Percentiles rank a stretch among this genome's conserved stretches.
Evolutionary conservation across 2,113 vertebrate species (phyloP).

Genomic region (Elephantulus edwardii): DNA sequence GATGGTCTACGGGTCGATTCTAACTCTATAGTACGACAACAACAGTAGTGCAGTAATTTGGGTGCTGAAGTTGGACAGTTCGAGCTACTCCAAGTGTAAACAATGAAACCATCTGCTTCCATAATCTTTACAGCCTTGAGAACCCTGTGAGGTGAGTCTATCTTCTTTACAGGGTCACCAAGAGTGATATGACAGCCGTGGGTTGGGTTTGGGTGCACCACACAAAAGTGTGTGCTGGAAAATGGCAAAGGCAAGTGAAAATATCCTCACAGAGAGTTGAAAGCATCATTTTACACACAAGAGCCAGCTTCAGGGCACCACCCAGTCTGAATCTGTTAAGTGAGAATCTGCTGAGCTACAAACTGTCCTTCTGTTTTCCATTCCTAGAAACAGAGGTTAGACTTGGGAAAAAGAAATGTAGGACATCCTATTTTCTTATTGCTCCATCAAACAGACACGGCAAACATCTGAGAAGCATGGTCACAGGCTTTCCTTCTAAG

Average conservation of each 20-base stretch:
- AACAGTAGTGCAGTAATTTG: too few species aligned
- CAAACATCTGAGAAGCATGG: neutral
- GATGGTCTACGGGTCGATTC: too few species aligned
- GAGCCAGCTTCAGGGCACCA: conserved; percentile 17
- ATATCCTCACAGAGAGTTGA: neutral
- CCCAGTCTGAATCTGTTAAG: conserved; percentile 36
- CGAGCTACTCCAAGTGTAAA: too few species aligned
- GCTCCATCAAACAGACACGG: neutral
- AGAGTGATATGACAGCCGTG: neutral
- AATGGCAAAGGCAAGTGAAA: neutral
- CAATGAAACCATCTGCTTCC: too few species aligned
- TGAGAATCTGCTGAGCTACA: conserved; percentile 54
- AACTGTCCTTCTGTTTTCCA: conserved; percentile 28
- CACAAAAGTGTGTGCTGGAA: neutral
- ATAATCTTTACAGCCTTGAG: too few species aligned
- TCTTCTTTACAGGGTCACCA: too few species aligned
- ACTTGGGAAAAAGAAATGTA: neutral
- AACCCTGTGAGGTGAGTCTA: too few species aligned
- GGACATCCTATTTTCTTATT: neutral
- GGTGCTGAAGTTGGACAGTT: too few species aligned
- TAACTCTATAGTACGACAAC: too few species aligned
- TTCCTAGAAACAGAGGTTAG: conserved; percentile 54
- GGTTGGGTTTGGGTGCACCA: neutral
- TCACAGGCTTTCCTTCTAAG: neutral
- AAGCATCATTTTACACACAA: conserved; percentile 36